A percentile compares a stretch with the other conserved stretches of the same genome.
Evolutionary conservation across 1,140 invertebrate genomes (phyloP).

Genomic region (Odontomachus brunneus): DNA sequence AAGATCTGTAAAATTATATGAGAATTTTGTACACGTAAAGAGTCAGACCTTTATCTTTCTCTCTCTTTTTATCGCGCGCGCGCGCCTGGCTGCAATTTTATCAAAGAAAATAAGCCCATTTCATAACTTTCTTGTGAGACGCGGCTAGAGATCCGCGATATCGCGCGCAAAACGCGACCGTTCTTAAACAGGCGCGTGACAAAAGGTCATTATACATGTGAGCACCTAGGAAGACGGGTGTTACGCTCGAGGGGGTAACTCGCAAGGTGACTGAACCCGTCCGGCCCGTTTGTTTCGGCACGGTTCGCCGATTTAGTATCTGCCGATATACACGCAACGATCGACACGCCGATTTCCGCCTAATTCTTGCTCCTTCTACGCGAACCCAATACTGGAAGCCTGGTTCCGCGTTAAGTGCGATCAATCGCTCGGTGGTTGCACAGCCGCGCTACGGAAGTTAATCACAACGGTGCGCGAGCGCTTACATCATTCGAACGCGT

Average conservation of each 20-base stretch:
- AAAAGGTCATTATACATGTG: constrained; percentile 68
- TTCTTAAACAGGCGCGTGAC: constrained; percentile 66
- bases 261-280: constrained; percentile 73
- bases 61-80: too few relatives aligned
- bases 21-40: too few relatives aligned
- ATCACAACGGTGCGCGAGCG: background rate
- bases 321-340: background rate
- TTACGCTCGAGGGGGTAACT: constrained; percentile 67
- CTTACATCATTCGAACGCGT: background rate
- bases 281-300: constrained; percentile 44
- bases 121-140: constrained; percentile 2
- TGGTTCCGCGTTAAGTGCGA: constrained; percentile 6
- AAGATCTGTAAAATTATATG: too few relatives aligned
- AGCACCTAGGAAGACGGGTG: constrained; percentile 23
- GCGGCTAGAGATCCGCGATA: background rate
- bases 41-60: too few relatives aligned
- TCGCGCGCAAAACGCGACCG: constrained; percentile 33
- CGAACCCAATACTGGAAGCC: constrained; percentile 30
- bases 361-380: constrained; percentile 44
- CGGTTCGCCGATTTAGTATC: constrained; percentile 26
- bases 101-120: background rate
- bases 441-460: constrained; percentile 7
- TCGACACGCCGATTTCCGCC: background rate
- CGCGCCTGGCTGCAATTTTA: constrained; percentile 6
- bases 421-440: background rate